phyloP scores from a whole-genome alignment of 64 coral and sea anemone genomes.

The Montipora capricornis region DNA sequence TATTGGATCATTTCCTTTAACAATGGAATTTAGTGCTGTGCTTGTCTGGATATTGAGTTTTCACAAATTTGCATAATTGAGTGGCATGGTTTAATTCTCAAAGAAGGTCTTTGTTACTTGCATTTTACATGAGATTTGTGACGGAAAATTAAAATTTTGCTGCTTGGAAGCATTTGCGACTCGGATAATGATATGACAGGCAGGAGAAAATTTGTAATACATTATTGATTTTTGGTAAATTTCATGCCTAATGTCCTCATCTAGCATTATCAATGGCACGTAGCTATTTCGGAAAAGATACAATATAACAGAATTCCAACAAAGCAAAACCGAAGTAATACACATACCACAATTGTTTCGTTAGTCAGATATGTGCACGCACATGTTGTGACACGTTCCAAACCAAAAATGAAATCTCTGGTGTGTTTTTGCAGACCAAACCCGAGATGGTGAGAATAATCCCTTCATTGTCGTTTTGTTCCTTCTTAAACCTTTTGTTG shows the following conservation, averaged over 20 bases:
- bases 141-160: background rate
- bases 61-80: background rate
- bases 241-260: background rate
- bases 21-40: background rate
- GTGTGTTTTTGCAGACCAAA: slow-evolving; percentile 20
- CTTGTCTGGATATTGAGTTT: background rate
- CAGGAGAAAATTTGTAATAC: background rate
- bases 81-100: background rate
- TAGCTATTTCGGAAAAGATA: background rate
- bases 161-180: background rate
- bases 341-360: background rate
- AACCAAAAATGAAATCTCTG: slow-evolving; percentile 14
- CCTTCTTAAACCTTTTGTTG: background rate
- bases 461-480: too few species aligned
- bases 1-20: background rate
- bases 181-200: background rate
- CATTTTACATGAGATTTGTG: background rate
- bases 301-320: slow-evolving; percentile 8
- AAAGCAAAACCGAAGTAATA: background rate
- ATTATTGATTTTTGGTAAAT: too few species aligned
- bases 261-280: background rate
- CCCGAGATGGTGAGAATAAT: background rate
- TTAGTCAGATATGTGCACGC: background rate
- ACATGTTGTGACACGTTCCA: background rate
- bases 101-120: background rate